These are phyloP conservation scores for Selene dorsalis DNA, from an alignment of 2,797 vertebrate species.

Conservation along the genomic window DNA sequence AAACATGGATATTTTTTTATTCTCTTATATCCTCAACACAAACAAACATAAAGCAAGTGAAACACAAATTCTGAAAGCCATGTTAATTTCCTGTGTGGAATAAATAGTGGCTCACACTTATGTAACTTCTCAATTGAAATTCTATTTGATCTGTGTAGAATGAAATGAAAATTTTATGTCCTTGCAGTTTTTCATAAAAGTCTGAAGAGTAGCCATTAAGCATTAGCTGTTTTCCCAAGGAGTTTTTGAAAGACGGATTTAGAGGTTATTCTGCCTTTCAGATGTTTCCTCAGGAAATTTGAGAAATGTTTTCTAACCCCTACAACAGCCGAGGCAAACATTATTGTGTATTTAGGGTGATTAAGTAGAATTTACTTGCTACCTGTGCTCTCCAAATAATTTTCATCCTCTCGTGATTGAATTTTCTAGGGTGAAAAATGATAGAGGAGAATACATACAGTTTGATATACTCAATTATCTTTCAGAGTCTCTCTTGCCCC, in stretches of 20 bases:
- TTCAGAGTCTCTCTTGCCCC: constrained; percentile 48
- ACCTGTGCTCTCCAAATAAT: constrained; percentile 68
- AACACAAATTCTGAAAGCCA: constrained; percentile 32
- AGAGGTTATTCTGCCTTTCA: constrained; percentile 61
- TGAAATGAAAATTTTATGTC: constrained; percentile 34
- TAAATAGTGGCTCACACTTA: constrained; percentile 41
- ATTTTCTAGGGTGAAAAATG: constrained; percentile 64
- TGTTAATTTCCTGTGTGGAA: constrained; percentile 44
- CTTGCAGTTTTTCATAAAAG: constrained; percentile 46
- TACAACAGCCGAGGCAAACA: constrained; percentile 48
- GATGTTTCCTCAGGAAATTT: constrained; percentile 54
- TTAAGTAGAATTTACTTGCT: constrained; percentile 66
- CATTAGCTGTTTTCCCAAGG: constrained; percentile 22
- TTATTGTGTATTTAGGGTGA: constrained; percentile 63
- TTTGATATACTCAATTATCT: constrained; percentile 66
- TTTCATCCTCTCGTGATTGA: constrained; percentile 63
- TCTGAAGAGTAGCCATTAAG: constrained; percentile 48
- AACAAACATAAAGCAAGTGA: constrained; percentile 29
- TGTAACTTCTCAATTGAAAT: constrained; percentile 36
- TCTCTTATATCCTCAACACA: constrained; percentile 17
- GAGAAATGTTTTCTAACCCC: constrained; percentile 54
- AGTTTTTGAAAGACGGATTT: constrained; percentile 39
- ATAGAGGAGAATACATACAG: constrained; percentile 59
- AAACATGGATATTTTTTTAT: constrained; percentile 35
- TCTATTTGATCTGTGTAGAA: constrained; percentile 39